Conservation (phyloP, 2,888 invertebrate species). For the Prosopocoilus inquinatus region DNA sequence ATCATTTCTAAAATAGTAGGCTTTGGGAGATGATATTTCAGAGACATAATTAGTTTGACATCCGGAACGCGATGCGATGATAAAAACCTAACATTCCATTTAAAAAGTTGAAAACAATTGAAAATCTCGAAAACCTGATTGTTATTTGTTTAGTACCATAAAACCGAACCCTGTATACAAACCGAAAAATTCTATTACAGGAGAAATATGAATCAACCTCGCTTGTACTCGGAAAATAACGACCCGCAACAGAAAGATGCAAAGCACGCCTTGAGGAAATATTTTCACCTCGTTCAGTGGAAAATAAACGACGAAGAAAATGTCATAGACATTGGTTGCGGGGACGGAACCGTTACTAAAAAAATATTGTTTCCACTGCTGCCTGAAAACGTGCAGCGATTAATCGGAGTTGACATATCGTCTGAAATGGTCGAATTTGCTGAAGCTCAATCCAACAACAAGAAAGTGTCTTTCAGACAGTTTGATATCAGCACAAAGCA, state of each 20-base stretch:
- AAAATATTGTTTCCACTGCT: conserved; percentile 63
- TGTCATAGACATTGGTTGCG: conserved; percentile 73
- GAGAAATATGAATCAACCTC: conserved; percentile 62
- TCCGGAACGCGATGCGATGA: too few relatives aligned
- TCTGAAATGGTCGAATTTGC: conserved; percentile 66
- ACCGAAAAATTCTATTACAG: too few relatives aligned
- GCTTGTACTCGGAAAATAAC: conserved; percentile 67
- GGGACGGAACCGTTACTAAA: conserved; percentile 68
- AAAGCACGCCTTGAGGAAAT: conserved; percentile 63
- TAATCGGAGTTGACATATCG: conserved; percentile 70
- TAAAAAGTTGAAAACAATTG: too few relatives aligned
- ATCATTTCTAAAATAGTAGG: too few relatives aligned
- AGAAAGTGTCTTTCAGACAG: conserved; percentile 49
- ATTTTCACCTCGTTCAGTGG: conserved; percentile 54
- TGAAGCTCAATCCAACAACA: conserved; percentile 45
- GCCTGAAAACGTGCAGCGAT: conserved; percentile 53
- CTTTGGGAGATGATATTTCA: too few relatives aligned
- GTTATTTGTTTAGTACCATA: too few relatives aligned
- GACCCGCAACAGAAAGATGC: conserved; percentile 68
- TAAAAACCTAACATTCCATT: too few relatives aligned
- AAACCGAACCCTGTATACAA: too few relatives aligned
- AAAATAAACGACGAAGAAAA: conserved; percentile 51
- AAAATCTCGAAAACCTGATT: too few relatives aligned
- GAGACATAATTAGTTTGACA: too few relatives aligned
- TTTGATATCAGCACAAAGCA: conserved; percentile 59